phyloP scores from a whole-genome alignment of 2,113 vertebrate species.

The Poeciliopsis prolifica region DNA sequence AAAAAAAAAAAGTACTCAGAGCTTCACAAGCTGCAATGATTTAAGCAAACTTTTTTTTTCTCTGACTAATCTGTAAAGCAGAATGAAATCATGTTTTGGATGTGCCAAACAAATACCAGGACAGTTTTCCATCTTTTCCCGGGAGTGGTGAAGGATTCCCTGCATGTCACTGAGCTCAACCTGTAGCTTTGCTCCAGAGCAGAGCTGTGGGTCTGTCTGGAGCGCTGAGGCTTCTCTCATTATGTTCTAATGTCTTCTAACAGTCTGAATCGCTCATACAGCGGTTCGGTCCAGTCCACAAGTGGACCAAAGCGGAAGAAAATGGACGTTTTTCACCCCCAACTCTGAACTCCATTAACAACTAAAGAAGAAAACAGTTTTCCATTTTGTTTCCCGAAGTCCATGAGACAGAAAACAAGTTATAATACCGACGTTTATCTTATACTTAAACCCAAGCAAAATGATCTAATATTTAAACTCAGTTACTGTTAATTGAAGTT shows the following conservation, averaged over 20 bases:
- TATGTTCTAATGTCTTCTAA: not conserved
- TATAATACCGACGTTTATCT: too few relatives aligned
- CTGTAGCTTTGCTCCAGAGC: slow-evolving; percentile 71
- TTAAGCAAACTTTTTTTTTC: not conserved
- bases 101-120: not conserved
- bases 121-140: not conserved
- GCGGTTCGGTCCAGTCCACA: not conserved
- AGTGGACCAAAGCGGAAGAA: not conserved
- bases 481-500: not conserved
- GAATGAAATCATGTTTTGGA: not conserved
- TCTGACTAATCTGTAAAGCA: not conserved
- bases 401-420: not conserved
- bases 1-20: not conserved
- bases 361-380: not conserved
- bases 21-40: not conserved
- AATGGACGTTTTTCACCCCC: too few relatives aligned
- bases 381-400: not conserved
- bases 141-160: not conserved
- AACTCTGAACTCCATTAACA: not conserved
- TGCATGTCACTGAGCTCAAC: slow-evolving; percentile 58
- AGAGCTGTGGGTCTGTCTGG: slow-evolving; percentile 6
- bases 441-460: too few relatives aligned
- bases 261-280: not conserved
- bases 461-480: too few relatives aligned
- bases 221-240: not conserved